phyloP scores from a whole-genome alignment of 2,797 vertebrate genomes.

The Mallotus villosus region DNA sequence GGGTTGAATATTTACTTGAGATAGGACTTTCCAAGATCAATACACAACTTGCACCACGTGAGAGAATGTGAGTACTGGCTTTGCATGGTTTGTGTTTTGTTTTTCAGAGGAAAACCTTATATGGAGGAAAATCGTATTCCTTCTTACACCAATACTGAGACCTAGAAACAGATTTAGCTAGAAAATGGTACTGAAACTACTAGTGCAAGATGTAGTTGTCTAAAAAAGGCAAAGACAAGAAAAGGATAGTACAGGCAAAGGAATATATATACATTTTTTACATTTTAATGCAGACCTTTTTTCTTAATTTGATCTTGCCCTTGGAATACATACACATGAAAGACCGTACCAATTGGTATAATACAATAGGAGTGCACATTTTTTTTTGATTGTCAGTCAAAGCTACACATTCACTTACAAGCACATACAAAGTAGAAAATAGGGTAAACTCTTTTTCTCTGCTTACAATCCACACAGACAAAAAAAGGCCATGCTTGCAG shows the following conservation, averaged over 20 bases:
- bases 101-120: too few relatives aligned
- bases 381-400: neutral
- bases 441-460: neutral
- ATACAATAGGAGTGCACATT: neutral
- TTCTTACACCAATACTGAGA: neutral
- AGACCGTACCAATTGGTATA: too few relatives aligned
- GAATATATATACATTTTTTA: constrained; percentile 1
- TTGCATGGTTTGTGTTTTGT: too few relatives aligned
- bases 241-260: neutral
- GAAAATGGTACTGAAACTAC: neutral
- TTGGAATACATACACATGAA: neutral
- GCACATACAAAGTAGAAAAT: neutral
- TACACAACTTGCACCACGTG: neutral
- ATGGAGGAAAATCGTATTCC: too few relatives aligned
- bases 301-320: too few relatives aligned
- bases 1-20: constrained; percentile 1
- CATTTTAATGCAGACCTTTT: neutral
- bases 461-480: neutral
- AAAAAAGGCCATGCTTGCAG: neutral
- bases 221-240: neutral
- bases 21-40: neutral
- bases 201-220: neutral
- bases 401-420: neutral
- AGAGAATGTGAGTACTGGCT: too few relatives aligned
- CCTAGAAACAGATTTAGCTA: neutral